Conservation (phyloP, 2,888 invertebrate species). For the Prosapia bicincta region DNA sequence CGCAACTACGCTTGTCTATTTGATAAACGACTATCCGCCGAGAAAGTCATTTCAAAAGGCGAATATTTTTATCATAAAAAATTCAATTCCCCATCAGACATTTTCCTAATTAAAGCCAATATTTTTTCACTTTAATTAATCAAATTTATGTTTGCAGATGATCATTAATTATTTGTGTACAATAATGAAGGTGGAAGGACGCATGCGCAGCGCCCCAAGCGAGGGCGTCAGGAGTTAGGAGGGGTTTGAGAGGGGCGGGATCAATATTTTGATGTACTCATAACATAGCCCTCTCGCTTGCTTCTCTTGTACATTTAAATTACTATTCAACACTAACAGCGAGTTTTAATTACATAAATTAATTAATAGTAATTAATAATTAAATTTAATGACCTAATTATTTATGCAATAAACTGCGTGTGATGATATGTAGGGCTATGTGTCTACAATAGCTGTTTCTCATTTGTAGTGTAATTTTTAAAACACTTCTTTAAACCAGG, state of each 20-base stretch:
- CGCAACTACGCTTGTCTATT: neutral
- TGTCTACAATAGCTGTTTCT: no score
- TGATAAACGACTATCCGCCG: neutral
- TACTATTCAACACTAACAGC: conserved; percentile 18
- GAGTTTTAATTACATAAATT: no score
- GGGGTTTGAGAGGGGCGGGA: conserved; percentile 16
- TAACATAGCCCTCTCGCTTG: conserved; percentile 11
- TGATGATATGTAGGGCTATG: no score
- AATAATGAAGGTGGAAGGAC: conserved; percentile 9
- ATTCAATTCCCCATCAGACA: neutral
- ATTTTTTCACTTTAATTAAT: conserved; percentile 16
- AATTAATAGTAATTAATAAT: no score
- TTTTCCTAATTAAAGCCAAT: conserved; percentile 13
- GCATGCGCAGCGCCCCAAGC: neutral
- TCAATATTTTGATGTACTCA: conserved; percentile 29
- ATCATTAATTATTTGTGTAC: conserved; percentile 26
- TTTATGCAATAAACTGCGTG: no score
- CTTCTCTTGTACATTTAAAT: conserved; percentile 16
- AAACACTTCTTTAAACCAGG: no score
- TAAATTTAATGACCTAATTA: no score
- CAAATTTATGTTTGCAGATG: conserved; percentile 20
- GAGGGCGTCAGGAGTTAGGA: conserved; percentile 9
- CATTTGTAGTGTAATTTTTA: no score
- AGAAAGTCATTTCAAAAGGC: neutral
- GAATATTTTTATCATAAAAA: neutral